Conservation (phyloP, 2,888 invertebrate genomes). For the Eupithecia pulchellata region DNA sequence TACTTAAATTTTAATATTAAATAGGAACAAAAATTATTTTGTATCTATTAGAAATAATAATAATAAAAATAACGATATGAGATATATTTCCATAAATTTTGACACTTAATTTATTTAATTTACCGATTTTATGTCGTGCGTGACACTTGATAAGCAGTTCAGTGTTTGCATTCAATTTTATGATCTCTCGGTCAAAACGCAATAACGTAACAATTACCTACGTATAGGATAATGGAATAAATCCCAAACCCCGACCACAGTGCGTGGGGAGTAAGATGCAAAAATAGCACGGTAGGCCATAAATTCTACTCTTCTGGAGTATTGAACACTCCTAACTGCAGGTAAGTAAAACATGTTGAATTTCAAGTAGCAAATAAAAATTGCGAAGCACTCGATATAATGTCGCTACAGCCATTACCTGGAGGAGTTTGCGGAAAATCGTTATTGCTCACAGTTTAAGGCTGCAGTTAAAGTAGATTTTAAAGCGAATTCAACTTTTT, state of each 20-base stretch:
- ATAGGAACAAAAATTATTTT: too few species aligned
- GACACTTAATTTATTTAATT: too few species aligned
- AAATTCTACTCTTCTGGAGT: constrained; percentile 5
- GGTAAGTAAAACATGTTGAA: constrained; percentile 34
- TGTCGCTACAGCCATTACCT: constrained; percentile 66
- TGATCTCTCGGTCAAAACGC: neutral
- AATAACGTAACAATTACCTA: neutral
- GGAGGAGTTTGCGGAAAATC: constrained; percentile 67
- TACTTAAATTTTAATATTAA: too few species aligned
- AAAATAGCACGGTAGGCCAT: neutral
- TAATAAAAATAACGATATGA: too few species aligned
- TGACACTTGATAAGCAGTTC: neutral
- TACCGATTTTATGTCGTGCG: too few species aligned
- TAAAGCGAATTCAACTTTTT: constrained; percentile 24
- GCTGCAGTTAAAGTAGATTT: constrained; percentile 34
- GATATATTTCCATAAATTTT: too few species aligned
- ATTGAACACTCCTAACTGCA: constrained; percentile 5
- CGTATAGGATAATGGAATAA: neutral
- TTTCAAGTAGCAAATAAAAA: constrained; percentile 57
- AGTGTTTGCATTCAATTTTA: neutral
- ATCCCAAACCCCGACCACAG: neutral
- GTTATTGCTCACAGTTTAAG: constrained; percentile 62
- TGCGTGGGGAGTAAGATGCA: neutral
- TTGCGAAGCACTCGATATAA: constrained; percentile 65
- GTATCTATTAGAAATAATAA: too few species aligned